Conservation (phyloP, 2,797 vertebrate species). For the Lepus townsendii region DNA sequence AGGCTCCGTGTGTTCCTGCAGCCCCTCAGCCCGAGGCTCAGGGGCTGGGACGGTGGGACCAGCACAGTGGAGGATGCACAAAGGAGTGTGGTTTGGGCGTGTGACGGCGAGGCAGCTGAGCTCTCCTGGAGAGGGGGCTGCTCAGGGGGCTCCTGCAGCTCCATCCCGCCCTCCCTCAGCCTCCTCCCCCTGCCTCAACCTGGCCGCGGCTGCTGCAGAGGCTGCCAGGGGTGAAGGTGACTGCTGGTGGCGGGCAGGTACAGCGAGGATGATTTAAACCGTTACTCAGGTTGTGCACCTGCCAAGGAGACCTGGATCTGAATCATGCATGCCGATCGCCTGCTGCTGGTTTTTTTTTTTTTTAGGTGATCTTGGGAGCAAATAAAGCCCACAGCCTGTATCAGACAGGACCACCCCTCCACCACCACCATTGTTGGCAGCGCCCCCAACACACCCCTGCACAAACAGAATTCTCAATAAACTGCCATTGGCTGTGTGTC, state of each 20-base stretch:
- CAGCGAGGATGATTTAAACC: not conserved
- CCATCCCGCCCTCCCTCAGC: not conserved
- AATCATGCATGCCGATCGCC: fast-evolving
- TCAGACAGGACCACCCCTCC: too few species aligned
- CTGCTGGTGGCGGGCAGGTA: fast-evolving
- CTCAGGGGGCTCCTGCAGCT: not conserved
- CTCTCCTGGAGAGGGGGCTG: too few species aligned
- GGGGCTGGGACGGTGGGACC: not conserved
- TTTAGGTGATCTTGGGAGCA: not conserved
- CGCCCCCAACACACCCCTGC: fast-evolving
- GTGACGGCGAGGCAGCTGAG: too few species aligned
- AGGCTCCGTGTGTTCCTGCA: not conserved
- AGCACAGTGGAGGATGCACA: not conserved
- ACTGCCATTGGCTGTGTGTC: not conserved
- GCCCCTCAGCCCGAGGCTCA: not conserved
- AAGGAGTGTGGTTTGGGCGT: not conserved
- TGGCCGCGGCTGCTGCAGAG: fast-evolving
- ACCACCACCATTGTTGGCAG: not conserved
- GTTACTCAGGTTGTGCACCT: too few species aligned
- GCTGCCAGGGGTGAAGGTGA: too few species aligned
- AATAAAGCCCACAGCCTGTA: not conserved
- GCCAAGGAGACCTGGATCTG: not conserved
- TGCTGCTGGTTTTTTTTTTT: not conserved
- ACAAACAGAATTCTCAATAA: not conserved
- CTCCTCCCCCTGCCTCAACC: not conserved